Percentiles rank a stretch among this genome's conserved stretches.
Conservation (phyloP, 1,140 invertebrate genomes). For the Maconellicoccus hirsutus region DNA sequence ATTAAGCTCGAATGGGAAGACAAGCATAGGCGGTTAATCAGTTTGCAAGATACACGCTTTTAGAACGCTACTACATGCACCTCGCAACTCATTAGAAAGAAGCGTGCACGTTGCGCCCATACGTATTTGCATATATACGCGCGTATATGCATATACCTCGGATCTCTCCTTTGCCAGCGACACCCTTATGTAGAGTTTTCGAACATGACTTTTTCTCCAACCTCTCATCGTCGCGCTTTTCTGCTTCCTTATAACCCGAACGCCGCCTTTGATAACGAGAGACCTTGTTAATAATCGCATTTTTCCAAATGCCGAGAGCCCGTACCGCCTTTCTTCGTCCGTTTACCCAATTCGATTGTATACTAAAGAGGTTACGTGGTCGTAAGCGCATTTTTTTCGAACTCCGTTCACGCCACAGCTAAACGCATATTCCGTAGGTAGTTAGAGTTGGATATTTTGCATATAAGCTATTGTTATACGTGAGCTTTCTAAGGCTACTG, state of each 20-base stretch:
- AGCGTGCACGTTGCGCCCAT: slow-evolving; percentile 4
- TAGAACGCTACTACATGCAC: slow-evolving; percentile 21
- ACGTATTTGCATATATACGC: slow-evolving; percentile 12
- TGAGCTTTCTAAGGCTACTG: too few species aligned
- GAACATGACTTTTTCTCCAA: neutral
- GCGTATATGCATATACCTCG: neutral
- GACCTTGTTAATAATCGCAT: slow-evolving; percentile 3
- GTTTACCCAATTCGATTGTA: neutral
- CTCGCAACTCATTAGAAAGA: slow-evolving; percentile 20
- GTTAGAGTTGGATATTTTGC: too few species aligned
- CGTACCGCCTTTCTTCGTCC: too few species aligned
- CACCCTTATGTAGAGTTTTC: neutral
- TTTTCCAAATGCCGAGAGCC: neutral
- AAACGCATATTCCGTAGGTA: too few species aligned
- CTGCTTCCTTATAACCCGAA: too few species aligned
- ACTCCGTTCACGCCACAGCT: too few species aligned
- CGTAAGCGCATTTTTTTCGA: neutral
- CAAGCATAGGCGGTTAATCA: slow-evolving; percentile 14
- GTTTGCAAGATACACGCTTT: slow-evolving; percentile 13
- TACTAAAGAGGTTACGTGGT: neutral
- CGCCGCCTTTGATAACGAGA: neutral
- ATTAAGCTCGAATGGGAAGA: slow-evolving; percentile 18
- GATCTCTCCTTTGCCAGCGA: neutral
- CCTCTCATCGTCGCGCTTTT: neutral
- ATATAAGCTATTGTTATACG: too few species aligned